Conservation (phyloP, 2,888 invertebrate genomes). For the Salticus scenicus region DNA sequence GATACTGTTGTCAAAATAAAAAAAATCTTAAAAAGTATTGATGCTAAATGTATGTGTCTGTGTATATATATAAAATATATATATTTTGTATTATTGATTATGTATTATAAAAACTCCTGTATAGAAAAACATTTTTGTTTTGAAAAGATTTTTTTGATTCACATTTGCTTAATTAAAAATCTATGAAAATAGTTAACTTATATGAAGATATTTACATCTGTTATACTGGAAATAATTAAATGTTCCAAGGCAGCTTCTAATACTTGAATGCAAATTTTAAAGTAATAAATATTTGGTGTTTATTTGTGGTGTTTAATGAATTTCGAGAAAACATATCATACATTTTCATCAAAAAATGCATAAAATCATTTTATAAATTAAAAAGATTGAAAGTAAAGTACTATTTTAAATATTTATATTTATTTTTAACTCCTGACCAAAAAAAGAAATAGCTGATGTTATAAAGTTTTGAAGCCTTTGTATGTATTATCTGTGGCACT, state of each 20-base stretch:
- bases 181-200: not conserved
- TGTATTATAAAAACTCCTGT: not conserved
- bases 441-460: too few species aligned
- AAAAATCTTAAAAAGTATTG: not conserved
- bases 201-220: not conserved
- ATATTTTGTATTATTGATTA: constrained; percentile 1
- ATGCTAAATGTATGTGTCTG: constrained; percentile 12
- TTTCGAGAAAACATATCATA: too few species aligned
- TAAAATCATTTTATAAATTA: too few species aligned
- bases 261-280: not conserved
- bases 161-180: not conserved
- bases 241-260: constrained; percentile 11
- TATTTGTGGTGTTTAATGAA: too few species aligned
- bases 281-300: constrained; percentile 15
- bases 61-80: constrained; percentile 2
- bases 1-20: not conserved
- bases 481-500: too few species aligned
- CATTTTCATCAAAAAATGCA: too few species aligned
- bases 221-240: not conserved
- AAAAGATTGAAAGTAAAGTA: too few species aligned
- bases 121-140: not conserved
- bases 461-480: too few species aligned
- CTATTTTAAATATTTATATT: too few species aligned
- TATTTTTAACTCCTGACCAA: too few species aligned
- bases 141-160: not conserved